Base-by-base conservation (phyloP, 1,140 invertebrate species). In the Gryllus bimaculatus region DNA sequence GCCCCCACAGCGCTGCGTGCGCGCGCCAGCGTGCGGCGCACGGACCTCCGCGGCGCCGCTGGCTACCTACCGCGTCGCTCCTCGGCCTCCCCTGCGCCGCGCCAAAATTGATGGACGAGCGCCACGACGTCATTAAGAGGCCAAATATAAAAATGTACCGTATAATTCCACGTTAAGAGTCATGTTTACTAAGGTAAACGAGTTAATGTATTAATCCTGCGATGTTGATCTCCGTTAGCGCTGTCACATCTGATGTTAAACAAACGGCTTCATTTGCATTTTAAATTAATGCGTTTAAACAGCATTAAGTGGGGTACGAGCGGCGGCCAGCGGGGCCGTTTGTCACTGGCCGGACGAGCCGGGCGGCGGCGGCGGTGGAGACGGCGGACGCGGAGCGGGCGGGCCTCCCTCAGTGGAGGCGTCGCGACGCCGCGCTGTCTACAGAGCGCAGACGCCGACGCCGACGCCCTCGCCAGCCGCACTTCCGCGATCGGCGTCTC, bases 201-300 rank as follows among this genome's bases (percentile, higher is more conserved):
- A 66, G 54, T 66, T 66, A 66, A 66, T 66, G 54, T 66, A 66
- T 66, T 66, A 66, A 66, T 66, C 54, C 2, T 66, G 2, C 10
- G 18, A 66, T 66, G 54, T 66, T 66, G 54, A 66, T 66, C 54
- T 66, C 54, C 26, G 26, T 39, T 39, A 39, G 26, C 26, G 26
- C 54, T 66, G 54, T 66, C 54, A 66, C 54, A 66, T 66, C 54
- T 66, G 54, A 66, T 66, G 54, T 66, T 66, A 66, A 66, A 66
- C 54, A 66, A 66, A 66, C 54, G 54, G 54, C 54, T 66, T 66
- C 54, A 66, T 66, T 66, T 66, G 54, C 54, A 66, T 66, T 66
- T 66, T 66, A 66, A 66, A 66, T 66, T 66, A 66, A 66, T 66
- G 54, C 54, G 54, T 66, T 66, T 66, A 66, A 66, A 66, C 54